Evolutionary conservation across 2,113 vertebrate genomes (phyloP).

Genomic region (Oncorhynchus keta): DNA sequence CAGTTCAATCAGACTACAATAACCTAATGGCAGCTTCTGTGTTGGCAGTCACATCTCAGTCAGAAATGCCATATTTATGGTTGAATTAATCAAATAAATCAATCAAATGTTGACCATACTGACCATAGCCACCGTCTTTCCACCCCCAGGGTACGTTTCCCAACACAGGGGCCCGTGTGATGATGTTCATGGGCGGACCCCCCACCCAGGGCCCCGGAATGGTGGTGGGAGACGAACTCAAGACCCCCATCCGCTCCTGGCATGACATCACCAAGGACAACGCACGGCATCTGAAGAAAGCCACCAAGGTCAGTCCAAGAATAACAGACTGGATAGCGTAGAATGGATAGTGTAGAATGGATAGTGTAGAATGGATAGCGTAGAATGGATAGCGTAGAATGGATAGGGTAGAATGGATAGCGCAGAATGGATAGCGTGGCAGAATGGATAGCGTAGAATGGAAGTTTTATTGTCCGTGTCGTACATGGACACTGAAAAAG

Average conservation of each 20-base stretch:
- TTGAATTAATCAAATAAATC: too few species aligned
- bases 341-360: neutral
- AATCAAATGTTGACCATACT: neutral
- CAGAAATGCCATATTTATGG: neutral
- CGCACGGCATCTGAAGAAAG: conserved; percentile 92
- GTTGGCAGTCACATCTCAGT: too few species aligned
- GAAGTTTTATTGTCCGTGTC: neutral
- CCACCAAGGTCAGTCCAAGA: conserved; percentile 81
- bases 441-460: neutral
- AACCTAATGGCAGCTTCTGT: too few species aligned
- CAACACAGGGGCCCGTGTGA: conserved; percentile 94
- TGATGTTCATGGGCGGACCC: conserved; percentile 95
- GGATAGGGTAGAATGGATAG: neutral
- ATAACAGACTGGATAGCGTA: neutral
- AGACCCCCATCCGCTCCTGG: conserved; percentile 96
- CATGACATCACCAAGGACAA: conserved; percentile 98
- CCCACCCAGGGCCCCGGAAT: conserved; percentile 96
- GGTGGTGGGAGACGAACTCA: conserved; percentile 97
- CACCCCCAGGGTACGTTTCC: conserved; percentile 86
- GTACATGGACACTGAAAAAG: neutral
- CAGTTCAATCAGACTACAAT: too few species aligned
- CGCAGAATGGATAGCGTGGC: neutral
- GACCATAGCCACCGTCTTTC: conserved; percentile 8
- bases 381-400: neutral
- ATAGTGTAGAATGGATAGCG: neutral